phyloP scores from a whole-genome alignment of 2,888 invertebrate genomes.

The Polydrusus cervinus region DNA sequence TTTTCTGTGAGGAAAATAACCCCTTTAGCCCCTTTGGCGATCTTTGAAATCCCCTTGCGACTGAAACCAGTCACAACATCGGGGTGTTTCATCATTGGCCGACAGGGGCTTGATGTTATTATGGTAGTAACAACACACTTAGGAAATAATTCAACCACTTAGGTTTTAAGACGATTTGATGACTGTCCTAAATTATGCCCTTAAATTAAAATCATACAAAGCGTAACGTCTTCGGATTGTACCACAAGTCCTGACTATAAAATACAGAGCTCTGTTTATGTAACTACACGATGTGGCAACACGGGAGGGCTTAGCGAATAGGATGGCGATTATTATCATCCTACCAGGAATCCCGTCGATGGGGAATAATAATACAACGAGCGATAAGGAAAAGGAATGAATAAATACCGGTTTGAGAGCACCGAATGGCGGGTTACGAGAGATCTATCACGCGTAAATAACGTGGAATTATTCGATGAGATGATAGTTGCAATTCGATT shows the following conservation, averaged over 20 bases:
- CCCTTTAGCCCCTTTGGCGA: too few species aligned
- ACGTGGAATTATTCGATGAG: not conserved
- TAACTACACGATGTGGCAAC: slow-evolving; percentile 5
- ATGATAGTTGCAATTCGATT: not conserved
- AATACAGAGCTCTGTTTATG: not conserved
- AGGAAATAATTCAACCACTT: too few species aligned
- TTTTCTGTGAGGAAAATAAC: too few species aligned
- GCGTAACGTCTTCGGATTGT: too few species aligned
- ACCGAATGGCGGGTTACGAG: not conserved
- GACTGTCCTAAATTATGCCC: too few species aligned
- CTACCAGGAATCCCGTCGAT: slow-evolving; percentile 21
- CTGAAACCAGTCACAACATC: too few species aligned
- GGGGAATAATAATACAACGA: slow-evolving; percentile 24
- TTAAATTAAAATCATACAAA: too few species aligned
- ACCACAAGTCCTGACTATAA: not conserved
- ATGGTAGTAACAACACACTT: too few species aligned
- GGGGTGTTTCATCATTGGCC: too few species aligned
- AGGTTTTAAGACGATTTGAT: not conserved
- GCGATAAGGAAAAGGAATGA: slow-evolving; percentile 28
- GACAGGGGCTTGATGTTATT: too few species aligned
- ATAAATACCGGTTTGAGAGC: slow-evolving; percentile 32
- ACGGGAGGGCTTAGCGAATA: slow-evolving; percentile 11
- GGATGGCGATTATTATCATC: slow-evolving; percentile 30
- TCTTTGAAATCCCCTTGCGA: too few species aligned
- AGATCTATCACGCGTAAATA: slow-evolving; percentile 24